Conservation (phyloP, 2,113 vertebrate genomes). For the Argyrosomus japonicus region DNA sequence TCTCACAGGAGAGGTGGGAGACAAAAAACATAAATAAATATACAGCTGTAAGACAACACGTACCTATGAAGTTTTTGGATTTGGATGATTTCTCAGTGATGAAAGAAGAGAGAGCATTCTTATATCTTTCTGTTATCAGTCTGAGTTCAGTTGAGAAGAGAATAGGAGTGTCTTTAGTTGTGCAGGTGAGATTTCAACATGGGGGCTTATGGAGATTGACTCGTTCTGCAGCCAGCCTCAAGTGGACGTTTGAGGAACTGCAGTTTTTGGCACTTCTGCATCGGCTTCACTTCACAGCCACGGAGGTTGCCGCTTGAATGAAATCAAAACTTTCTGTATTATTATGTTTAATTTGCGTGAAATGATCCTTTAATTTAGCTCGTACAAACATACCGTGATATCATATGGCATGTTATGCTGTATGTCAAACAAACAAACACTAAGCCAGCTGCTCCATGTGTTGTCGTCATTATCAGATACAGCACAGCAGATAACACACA, state of each 20-base stretch:
- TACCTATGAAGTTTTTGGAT: background rate
- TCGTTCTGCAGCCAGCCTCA: too few species aligned
- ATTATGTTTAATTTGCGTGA: background rate
- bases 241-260: too few species aligned
- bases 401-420: conserved; percentile 23
- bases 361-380: conserved; percentile 11
- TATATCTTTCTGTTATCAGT: too few species aligned
- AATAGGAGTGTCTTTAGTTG: too few species aligned
- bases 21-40: background rate
- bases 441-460: background rate
- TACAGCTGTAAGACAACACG: background rate
- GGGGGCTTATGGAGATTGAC: too few species aligned
- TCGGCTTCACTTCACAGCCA: too few species aligned
- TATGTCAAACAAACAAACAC: conserved; percentile 6
- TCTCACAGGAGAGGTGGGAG: conserved; percentile 6
- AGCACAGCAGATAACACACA: conserved; percentile 29
- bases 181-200: too few species aligned
- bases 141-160: too few species aligned
- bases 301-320: background rate
- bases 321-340: background rate
- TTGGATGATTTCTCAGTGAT: background rate
- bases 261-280: too few species aligned
- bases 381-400: conserved; percentile 25
- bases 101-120: too few species aligned
- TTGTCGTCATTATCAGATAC: conserved; percentile 12